Conservation (phyloP, 53 echinoderm and acorn worm genomes). For the Apostichopus leukothele region DNA sequence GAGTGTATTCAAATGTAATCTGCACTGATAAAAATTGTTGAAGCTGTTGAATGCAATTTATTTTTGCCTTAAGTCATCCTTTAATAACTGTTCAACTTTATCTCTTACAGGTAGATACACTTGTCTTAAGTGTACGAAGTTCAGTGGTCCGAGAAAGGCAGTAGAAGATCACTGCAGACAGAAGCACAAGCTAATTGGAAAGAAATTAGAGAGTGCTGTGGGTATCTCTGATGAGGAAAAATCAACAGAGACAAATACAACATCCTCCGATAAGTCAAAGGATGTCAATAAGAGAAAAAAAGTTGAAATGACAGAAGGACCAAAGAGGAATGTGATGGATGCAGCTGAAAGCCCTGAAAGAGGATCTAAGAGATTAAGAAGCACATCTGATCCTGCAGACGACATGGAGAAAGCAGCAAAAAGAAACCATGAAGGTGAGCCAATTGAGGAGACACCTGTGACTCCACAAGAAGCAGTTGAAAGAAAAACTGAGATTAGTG, state of each 20-base stretch:
- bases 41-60: no score
- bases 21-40: no score
- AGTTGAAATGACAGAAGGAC: background rate
- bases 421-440: background rate
- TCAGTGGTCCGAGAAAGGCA: background rate
- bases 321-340: background rate
- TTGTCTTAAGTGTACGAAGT: conserved; percentile 8
- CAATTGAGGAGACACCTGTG: background rate
- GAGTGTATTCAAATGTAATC: no score
- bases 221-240: background rate
- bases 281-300: background rate
- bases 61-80: no score
- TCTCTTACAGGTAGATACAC: conserved; percentile 1
- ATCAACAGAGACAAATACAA: background rate
- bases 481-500: background rate
- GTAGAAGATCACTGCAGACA: conserved; percentile 40
- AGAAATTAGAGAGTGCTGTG: conserved; percentile 17
- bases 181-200: conserved; percentile 38
- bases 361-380: conserved; percentile 3
- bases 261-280: background rate
- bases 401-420: background rate
- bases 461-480: background rate
- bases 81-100: background rate
- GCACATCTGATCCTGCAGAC: background rate
- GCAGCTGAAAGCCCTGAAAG: background rate